Base-by-base conservation (phyloP, 2,113 vertebrate species). In the Engraulis encrasicolus region DNA sequence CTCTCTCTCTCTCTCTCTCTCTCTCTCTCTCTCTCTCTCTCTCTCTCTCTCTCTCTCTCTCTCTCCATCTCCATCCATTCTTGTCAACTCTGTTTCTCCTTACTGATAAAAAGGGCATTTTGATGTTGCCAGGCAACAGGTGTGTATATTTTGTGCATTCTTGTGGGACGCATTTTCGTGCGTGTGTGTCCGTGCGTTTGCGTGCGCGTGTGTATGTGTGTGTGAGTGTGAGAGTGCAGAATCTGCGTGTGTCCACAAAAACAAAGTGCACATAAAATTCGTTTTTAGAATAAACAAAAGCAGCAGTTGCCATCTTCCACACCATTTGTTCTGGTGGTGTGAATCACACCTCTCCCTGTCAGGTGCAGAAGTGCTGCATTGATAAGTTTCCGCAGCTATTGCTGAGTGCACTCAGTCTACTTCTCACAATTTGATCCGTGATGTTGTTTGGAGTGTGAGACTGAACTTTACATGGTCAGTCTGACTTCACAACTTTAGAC, bases 61-160 rank as follows among this genome's bases (percentile, higher is more conserved):
- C 54, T 38, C 79, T 2, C 1, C 82, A 81, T 84, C 81, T 71
- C 23, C n/a, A 71, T 34, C 31, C n/a, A n/a, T n/a, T n/a, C n/a
- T n/a, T n/a, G n/a, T n/a, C n/a, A n/a, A n/a, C n/a, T n/a, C n/a
- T n/a, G n/a, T n/a, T n/a, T n/a, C n/a, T n/a, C n/a, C n/a, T n/a
- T n/a, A 34, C 61, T 71, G 27, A 34, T 34, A 27, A 78, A 82
- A 86, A 85, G 85, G 48, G 88, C 90, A 91, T 87, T 93, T 78
- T 78, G 87, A 87, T 92, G 94, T 95, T 95, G 91, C 95, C 80
- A 92, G 91, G 94, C 91, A 94, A 95, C 94, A 91, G 83, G 92
- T 93, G 89, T 93, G 91, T 88, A 84, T 79, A 58, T 84, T 20
- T 86, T 85, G 48, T 71, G 79, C 61, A 50, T 80, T 15, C 38